Evolutionary conservation across 2,797 vertebrate genomes (phyloP).

Genomic region (Valencia hispanica): DNA sequence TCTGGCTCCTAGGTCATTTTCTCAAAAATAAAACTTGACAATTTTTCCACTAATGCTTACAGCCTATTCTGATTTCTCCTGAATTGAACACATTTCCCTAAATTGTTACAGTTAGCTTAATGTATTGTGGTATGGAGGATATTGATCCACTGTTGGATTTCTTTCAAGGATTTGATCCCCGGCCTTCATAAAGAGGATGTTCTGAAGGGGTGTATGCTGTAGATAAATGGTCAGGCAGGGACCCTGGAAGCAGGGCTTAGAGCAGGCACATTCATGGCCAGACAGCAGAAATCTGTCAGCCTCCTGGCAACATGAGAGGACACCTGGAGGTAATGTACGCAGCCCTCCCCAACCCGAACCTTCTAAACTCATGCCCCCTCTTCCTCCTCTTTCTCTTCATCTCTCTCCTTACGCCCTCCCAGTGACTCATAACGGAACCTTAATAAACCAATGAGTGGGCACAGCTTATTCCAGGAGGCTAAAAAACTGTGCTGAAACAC

Average conservation of each 20-base stretch:
- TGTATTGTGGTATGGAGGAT: not conserved
- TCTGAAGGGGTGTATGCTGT: constrained; percentile 48
- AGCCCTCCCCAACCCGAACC: constrained; percentile 30
- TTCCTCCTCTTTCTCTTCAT: constrained; percentile 36
- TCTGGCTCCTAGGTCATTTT: not conserved
- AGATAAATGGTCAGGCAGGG: constrained; percentile 47
- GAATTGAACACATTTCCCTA: not conserved
- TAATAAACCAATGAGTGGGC: constrained; percentile 73
- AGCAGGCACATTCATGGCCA: constrained; percentile 65
- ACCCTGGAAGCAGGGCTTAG: constrained; percentile 46
- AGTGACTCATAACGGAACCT: constrained; percentile 72
- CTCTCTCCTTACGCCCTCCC: constrained; percentile 43
- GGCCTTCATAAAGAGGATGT: constrained; percentile 13
- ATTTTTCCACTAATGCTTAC: not conserved
- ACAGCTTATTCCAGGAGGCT: constrained; percentile 32
- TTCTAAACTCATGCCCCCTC: not conserved
- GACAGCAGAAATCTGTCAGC: constrained; percentile 68
- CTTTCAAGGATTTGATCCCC: constrained; percentile 3
- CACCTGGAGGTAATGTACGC: constrained; percentile 78
- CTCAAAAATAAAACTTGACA: not conserved
- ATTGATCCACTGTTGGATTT: not conserved
- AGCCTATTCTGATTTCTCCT: not conserved
- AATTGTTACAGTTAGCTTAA: not conserved
- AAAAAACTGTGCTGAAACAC: constrained; percentile 15
- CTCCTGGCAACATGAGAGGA: constrained; percentile 76